phyloP scores from a whole-genome alignment of 2,888 invertebrate species.

The Villa cingulata region DNA sequence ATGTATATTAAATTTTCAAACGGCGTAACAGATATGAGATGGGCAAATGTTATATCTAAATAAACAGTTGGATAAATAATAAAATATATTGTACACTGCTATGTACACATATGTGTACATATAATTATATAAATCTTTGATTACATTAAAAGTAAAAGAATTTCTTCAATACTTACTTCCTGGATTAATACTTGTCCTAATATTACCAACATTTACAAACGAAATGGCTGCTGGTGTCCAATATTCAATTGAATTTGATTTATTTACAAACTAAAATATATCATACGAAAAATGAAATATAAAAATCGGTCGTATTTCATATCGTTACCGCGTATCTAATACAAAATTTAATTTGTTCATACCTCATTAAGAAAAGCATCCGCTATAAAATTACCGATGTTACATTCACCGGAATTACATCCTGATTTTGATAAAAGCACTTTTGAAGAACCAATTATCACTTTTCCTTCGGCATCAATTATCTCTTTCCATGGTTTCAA shows the following conservation, averaged over 20 bases:
- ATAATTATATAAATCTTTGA: too few species aligned
- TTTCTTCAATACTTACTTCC: constrained; percentile 48
- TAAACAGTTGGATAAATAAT: neutral
- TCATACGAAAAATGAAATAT: neutral
- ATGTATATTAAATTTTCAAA: constrained; percentile 63
- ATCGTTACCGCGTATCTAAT: too few species aligned
- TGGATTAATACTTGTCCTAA: constrained; percentile 51
- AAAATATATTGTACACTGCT: neutral
- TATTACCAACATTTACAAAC: constrained; percentile 52
- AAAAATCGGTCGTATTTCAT: too few species aligned
- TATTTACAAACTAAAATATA: constrained; percentile 23
- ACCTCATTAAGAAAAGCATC: constrained; percentile 57
- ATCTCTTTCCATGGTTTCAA: constrained; percentile 45
- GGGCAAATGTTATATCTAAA: constrained; percentile 55
- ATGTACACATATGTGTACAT: neutral
- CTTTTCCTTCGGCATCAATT: constrained; percentile 42
- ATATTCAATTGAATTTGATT: constrained; percentile 31
- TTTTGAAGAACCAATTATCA: constrained; percentile 44
- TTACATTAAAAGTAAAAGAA: too few species aligned
- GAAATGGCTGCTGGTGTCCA: constrained; percentile 59
- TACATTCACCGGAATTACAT: constrained; percentile 53
- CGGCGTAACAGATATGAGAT: constrained; percentile 54
- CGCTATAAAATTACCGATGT: constrained; percentile 56
- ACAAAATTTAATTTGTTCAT: too few species aligned
- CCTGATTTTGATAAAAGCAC: constrained; percentile 42